Conservation (phyloP, 2,888 invertebrate genomes). For the Druceiella hillmani region DNA sequence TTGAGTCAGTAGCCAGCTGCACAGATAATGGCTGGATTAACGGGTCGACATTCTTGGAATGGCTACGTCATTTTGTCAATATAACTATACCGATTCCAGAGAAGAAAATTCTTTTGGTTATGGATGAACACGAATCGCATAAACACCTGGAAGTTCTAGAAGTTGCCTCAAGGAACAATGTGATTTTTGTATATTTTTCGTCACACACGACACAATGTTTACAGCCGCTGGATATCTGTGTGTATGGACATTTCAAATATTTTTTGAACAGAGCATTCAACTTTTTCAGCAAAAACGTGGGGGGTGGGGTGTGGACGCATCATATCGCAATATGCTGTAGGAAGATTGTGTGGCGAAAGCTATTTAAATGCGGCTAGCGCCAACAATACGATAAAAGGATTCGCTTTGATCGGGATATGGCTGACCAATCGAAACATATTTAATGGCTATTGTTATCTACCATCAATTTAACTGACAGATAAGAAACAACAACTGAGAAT, state of each 20-base stretch:
- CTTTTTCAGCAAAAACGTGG: conserved; percentile 17
- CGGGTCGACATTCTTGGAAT: conserved; percentile 20
- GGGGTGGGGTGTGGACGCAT: too few species aligned
- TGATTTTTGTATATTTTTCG: conserved; percentile 20
- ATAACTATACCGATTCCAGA: too few species aligned
- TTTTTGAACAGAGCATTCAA: conserved; percentile 19
- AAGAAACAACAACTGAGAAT: too few species aligned
- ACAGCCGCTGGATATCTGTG: conserved; percentile 17
- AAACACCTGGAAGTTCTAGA: conserved; percentile 19
- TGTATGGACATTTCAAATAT: conserved; percentile 18
- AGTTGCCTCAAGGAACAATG: conserved; percentile 18
- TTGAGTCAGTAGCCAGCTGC: conserved; percentile 18
- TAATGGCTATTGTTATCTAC: too few species aligned
- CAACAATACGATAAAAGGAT: too few species aligned
- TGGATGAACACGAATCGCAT: conserved; percentile 19
- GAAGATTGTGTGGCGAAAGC: conserved; percentile 15
- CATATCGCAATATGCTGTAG: conserved; percentile 19
- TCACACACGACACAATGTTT: conserved; percentile 22
- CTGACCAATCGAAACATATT: too few species aligned
- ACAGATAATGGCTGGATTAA: conserved; percentile 22
- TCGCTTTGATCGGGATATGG: too few species aligned
- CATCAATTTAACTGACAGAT: too few species aligned
- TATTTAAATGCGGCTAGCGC: conserved; percentile 21
- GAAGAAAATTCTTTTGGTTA: conserved; percentile 17
- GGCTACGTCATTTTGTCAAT: too few species aligned